Conservation (phyloP, 2,113 vertebrate genomes). For the Agelaius tricolor region DNA sequence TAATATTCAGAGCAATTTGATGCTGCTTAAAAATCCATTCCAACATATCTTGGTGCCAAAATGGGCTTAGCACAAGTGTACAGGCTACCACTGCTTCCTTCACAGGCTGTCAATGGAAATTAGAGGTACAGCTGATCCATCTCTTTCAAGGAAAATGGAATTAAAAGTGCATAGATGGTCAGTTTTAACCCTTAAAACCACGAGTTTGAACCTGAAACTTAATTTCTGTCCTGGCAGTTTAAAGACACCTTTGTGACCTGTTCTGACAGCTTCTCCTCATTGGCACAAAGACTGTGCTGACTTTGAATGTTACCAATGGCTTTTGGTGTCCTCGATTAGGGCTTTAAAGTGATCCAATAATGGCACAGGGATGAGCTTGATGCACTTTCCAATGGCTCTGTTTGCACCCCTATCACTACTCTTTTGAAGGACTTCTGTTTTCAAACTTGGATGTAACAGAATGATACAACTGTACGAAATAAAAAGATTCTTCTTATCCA, state of each 20-base stretch:
- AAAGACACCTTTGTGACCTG: background rate
- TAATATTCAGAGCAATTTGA: background rate
- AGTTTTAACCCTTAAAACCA: background rate
- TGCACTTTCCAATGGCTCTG: background rate
- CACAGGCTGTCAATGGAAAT: background rate
- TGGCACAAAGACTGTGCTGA: background rate
- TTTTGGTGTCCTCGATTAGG: background rate
- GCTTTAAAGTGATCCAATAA: background rate
- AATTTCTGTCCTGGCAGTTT: background rate
- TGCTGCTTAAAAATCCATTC: background rate
- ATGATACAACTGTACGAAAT: too few species aligned
- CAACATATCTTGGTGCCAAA: background rate
- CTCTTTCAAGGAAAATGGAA: background rate
- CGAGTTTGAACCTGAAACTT: background rate
- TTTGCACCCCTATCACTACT: background rate
- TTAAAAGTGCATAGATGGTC: background rate
- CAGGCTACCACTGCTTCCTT: background rate
- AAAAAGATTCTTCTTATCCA: too few species aligned
- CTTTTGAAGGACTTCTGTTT: background rate
- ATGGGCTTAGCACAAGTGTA: background rate
- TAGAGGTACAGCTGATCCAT: rapidly evolving
- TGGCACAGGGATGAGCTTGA: background rate
- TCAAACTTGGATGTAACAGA: background rate
- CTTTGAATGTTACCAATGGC: background rate
- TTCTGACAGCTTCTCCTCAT: background rate